Conservation (phyloP, 2,888 invertebrate species). For the Microplitis manilae region DNA sequence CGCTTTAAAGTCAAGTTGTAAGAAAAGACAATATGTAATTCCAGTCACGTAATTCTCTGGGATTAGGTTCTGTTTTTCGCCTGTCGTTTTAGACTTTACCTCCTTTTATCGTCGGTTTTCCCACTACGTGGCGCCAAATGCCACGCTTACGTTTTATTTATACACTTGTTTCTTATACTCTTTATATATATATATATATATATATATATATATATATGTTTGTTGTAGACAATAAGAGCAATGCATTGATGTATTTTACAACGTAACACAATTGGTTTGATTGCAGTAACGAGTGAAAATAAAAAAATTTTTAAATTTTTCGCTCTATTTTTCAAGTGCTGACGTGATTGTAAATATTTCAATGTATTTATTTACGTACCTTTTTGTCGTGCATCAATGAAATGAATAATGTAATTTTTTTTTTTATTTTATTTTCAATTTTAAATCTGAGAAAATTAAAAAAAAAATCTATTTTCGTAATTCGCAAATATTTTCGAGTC, state of each 20-base stretch:
- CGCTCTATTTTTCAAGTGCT: neutral
- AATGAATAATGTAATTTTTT: too few species aligned
- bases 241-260: constrained; percentile 18
- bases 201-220: too few species aligned
- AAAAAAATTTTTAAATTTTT: neutral
- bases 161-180: constrained; percentile 16
- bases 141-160: constrained; percentile 36
- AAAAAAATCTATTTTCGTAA: too few species aligned
- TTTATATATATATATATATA: too few species aligned
- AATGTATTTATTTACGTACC: constrained; percentile 1
- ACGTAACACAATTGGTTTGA: neutral
- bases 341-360: neutral
- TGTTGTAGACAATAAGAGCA: too few species aligned
- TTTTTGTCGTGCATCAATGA: too few species aligned
- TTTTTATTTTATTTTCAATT: too few species aligned
- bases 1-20: constrained; percentile 48
- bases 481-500: too few species aligned
- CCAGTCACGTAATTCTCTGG: constrained; percentile 65
- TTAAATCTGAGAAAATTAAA: too few species aligned
- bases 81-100: constrained; percentile 43
- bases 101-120: constrained; percentile 42
- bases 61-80: constrained; percentile 67
- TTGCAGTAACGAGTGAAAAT: neutral
- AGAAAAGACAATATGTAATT: constrained; percentile 56
- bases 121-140: constrained; percentile 33